A percentile compares a stretch with the other conserved stretches of the same genome.
Evolutionary conservation across 92 coral and sea anemone species (phyloP).

Genomic region (Pocillopora meandrina): DNA sequence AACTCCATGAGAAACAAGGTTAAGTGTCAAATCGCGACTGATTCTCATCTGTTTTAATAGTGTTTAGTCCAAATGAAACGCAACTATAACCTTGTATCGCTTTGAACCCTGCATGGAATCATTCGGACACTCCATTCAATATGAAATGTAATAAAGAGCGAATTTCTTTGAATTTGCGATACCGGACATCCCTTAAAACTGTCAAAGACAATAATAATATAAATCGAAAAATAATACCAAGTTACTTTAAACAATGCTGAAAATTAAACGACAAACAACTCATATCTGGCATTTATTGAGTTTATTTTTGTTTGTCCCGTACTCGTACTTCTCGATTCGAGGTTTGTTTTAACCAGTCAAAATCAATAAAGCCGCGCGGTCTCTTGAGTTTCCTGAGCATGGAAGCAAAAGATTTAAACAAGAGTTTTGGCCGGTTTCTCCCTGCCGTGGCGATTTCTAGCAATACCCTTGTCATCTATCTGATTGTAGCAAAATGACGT

Average conservation of each 20-base stretch:
- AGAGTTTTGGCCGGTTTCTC: not conserved
- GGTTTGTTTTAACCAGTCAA: not conserved
- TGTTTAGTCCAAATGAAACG: not conserved
- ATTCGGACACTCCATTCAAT: not conserved
- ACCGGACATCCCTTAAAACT: not conserved
- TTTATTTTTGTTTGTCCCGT: too few relatives aligned
- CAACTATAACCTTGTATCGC: not conserved
- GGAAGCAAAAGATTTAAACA: not conserved
- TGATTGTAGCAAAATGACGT: conserved; percentile 9
- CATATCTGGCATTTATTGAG: not conserved
- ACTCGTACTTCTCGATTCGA: not conserved
- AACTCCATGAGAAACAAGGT: not conserved
- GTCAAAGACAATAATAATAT: not conserved
- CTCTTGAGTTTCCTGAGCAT: not conserved
- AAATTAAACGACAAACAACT: not conserved
- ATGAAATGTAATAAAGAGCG: not conserved
- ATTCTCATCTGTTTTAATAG: not conserved
- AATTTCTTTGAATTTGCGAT: not conserved
- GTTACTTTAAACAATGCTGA: not conserved
- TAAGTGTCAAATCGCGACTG: not conserved
- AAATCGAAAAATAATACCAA: not conserved
- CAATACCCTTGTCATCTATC: conserved; percentile 5
- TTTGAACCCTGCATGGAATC: too few relatives aligned
- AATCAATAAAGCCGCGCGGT: not conserved
- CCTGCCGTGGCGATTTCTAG: not conserved